phyloP scores from a whole-genome alignment of 2,888 invertebrate species.

The Zaprionus obscuricornis region DNA sequence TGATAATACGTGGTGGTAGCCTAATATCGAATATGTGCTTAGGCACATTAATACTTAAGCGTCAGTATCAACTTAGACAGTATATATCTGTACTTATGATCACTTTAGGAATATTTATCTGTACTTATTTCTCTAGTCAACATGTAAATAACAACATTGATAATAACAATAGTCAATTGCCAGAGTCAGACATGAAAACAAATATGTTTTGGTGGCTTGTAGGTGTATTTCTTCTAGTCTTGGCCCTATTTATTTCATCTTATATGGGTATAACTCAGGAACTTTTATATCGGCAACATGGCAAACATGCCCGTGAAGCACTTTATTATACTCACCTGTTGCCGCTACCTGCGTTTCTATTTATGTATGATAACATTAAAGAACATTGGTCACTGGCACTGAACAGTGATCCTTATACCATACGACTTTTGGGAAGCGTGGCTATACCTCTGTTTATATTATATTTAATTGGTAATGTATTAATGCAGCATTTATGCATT shows the following conservation, averaged over 20 bases:
- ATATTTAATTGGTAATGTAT: conserved; percentile 90
- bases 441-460: conserved; percentile 54
- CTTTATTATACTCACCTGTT: conserved; percentile 94
- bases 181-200: not conserved
- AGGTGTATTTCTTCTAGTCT: conserved; percentile 91
- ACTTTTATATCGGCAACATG: conserved; percentile 90
- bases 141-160: conserved; percentile 18
- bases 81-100: conserved; percentile 96
- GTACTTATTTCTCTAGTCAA: conserved; percentile 86
- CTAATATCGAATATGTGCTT: conserved; percentile 98
- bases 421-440: conserved; percentile 29
- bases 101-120: conserved; percentile 93
- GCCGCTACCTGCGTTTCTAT: conserved; percentile 93
- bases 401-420: conserved; percentile 27
- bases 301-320: conserved; percentile 95
- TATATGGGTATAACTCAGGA: conserved; percentile 97
- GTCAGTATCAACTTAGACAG: conserved; percentile 90
- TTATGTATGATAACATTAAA: conserved; percentile 89
- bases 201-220: conserved; percentile 84
- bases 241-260: conserved; percentile 95
- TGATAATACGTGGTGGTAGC: conserved; percentile 98
- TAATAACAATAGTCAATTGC: not conserved
- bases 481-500: conserved; percentile 96
- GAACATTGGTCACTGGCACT: conserved; percentile 84
- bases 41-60: conserved; percentile 93